phyloP scores from a whole-genome alignment of 2,888 invertebrate genomes.

The Cataglyphis livida region DNA sequence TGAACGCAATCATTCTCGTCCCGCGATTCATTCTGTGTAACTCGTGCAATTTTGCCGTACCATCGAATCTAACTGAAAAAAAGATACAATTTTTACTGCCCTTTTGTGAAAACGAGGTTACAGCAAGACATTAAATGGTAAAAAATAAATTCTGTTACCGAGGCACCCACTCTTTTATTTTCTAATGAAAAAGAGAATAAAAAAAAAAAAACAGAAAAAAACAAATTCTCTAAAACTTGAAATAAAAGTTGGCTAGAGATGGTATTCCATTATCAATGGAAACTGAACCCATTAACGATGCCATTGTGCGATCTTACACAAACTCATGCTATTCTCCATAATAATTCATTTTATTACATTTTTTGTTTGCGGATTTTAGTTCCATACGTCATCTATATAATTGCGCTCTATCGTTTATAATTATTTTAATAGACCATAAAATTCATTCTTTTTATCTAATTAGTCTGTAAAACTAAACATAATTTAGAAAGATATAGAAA shows the following conservation, averaged over 20 bases:
- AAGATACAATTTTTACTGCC: neutral
- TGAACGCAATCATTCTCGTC: conserved; percentile 27
- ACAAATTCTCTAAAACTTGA: neutral
- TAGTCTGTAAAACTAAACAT: neutral
- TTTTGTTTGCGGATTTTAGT: neutral
- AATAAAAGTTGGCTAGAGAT: neutral
- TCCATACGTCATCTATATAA: neutral
- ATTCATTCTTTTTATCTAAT: neutral
- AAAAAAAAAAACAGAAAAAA: too few relatives aligned
- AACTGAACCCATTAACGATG: conserved; percentile 9
- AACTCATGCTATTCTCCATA: neutral
- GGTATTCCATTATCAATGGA: neutral
- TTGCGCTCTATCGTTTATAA: neutral
- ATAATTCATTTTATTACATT: neutral
- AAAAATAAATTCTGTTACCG: neutral
- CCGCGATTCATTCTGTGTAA: conserved; percentile 24
- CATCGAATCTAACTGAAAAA: neutral
- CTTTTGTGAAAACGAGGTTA: conserved; percentile 7
- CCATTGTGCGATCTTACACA: neutral
- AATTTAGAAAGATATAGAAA: conserved; percentile 12
- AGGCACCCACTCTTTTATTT: neutral
- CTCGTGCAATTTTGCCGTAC: conserved; percentile 20
- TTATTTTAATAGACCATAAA: neutral
- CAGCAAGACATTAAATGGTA: neutral
- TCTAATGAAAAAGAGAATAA: neutral